Percentiles rank a stretch among this genome's conserved stretches.
Evolutionary conservation across 2,888 invertebrate genomes (phyloP).

Genomic region (Orthosia gracilis): DNA sequence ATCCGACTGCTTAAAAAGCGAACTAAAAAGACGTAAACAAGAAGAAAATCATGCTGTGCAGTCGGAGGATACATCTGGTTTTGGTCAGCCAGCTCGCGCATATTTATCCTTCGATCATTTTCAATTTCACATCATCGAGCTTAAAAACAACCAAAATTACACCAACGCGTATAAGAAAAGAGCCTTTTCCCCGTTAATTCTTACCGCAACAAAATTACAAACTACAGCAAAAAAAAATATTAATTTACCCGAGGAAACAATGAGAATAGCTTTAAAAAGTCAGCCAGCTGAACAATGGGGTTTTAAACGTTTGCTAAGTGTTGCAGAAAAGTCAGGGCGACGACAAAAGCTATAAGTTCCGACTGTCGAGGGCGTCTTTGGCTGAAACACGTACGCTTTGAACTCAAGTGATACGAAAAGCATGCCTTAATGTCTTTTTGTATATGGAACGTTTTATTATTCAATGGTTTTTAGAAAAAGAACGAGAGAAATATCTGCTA

Average conservation of each 20-base stretch:
- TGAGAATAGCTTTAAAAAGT: slow-evolving; percentile 79
- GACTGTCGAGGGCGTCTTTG: slow-evolving; percentile 69
- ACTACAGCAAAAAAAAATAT: slow-evolving; percentile 65
- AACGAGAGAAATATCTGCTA: not conserved
- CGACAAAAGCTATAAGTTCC: slow-evolving; percentile 82
- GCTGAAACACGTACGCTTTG: slow-evolving; percentile 66
- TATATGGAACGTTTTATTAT: slow-evolving; percentile 56
- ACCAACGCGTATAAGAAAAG: slow-evolving; percentile 10
- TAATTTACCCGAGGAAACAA: slow-evolving; percentile 73
- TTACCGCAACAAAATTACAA: slow-evolving; percentile 53
- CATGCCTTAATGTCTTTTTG: slow-evolving; percentile 53
- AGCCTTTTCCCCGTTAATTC: slow-evolving; percentile 27
- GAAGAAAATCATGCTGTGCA: too few species aligned
- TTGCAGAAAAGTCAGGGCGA: slow-evolving; percentile 81
- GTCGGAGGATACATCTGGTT: too few species aligned
- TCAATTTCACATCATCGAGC: not conserved
- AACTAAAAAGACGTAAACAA: too few species aligned
- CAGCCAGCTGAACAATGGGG: slow-evolving; percentile 80
- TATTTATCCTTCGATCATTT: too few species aligned
- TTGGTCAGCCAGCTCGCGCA: too few species aligned
- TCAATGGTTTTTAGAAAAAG: slow-evolving; percentile 36
- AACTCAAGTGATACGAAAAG: slow-evolving; percentile 58
- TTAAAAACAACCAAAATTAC: slow-evolving; percentile 9
- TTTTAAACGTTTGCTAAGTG: slow-evolving; percentile 85
- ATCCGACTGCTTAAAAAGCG: too few species aligned